These are phyloP conservation scores for Yponomeuta malinellus DNA, from an alignment of 2,888 invertebrate species.

Conservation along the genomic window DNA sequence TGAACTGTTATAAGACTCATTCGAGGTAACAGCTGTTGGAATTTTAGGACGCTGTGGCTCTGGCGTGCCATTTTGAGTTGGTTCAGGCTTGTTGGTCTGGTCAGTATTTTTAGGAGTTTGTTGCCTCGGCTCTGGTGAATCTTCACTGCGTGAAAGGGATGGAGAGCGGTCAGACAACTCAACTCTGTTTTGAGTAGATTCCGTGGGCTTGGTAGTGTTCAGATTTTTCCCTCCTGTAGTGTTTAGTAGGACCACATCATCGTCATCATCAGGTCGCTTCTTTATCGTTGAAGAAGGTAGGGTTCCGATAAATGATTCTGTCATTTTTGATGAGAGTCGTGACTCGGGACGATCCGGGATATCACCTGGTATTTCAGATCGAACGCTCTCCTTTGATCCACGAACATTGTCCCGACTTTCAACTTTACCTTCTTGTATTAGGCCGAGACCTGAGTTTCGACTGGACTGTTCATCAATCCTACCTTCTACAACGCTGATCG, in stretches of 20 bases:
- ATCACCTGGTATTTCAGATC: conserved; percentile 52
- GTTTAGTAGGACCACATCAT: conserved; percentile 61
- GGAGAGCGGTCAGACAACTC: conserved; percentile 66
- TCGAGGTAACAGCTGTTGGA: conserved; percentile 41
- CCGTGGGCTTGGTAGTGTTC: conserved; percentile 30
- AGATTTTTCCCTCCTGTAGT: conserved; percentile 34
- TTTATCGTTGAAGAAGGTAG: conserved; percentile 49
- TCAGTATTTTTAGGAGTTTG: conserved; percentile 38
- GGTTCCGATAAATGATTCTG: conserved; percentile 66
- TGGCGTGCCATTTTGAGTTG: conserved; percentile 37
- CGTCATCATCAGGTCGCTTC: conserved; percentile 61
- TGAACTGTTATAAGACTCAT: conserved; percentile 36
- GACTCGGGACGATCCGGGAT: conserved; percentile 60
- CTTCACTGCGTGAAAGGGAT: conserved; percentile 67
- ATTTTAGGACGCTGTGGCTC: conserved; percentile 60
- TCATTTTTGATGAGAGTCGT: conserved; percentile 65
- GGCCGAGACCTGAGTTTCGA: conserved; percentile 57
- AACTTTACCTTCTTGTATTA: conserved; percentile 65
- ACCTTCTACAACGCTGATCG: conserved; percentile 66
- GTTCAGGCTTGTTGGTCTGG: conserved; percentile 36
- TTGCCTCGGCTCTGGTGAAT: conserved; percentile 62
- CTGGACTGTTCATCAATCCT: conserved; percentile 53
- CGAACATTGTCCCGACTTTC: conserved; percentile 62
- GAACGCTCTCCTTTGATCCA: conserved; percentile 60
- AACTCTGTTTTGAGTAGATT: conserved; percentile 40